Evolutionary conservation across 2,113 vertebrate genomes (phyloP), one percentile per base, ranked within the genome.

Genomic region (Zapornia atra): DNA sequence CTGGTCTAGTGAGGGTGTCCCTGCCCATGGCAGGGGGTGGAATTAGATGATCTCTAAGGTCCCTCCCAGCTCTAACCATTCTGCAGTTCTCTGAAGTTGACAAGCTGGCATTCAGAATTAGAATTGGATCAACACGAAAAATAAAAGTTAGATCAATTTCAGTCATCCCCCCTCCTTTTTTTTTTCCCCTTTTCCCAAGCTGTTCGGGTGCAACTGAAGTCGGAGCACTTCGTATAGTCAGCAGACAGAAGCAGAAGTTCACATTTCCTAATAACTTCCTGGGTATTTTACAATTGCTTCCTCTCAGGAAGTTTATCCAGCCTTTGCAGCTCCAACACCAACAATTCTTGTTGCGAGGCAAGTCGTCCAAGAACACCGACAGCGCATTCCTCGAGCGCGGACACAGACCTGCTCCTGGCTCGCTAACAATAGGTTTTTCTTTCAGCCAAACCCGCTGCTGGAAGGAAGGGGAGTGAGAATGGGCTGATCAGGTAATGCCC

Each of bases 251-350:
- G 95, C 96, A 96, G 50, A 94, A 97, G 80, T 95, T 83, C 14
- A 2, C 86, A 48, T 97, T 98, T 98, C 97, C 98, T 96, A 97
- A 98, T 91, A 96, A 96, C 97, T 98, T 98, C 98, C 98, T 98
- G 97, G 91, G 97, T 97, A 96, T 96, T 97, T 96, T 93, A 98
- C 96, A 98, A 98, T 98, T 97, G 81, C 97, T 98, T 98, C 98
- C 98, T 95, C 97, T 96, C 97, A 97, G 98, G 98, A 98, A 98
- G 97, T 94, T 85, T 94, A 96, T 93, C 96, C 95, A 95, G 83
- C 65, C 95, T 89, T 48, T 92, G 94, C 69, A 89, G 97, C 77
- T 98, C 98, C 98, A 98, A 98, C 91, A 97, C 94, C 97, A 98
- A 98, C 96, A 98, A 92, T 70, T 70, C 90, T 88, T 64, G 80